phyloP scores from a whole-genome alignment of 2,888 invertebrate species.

The Petrophora chlorosata region DNA sequence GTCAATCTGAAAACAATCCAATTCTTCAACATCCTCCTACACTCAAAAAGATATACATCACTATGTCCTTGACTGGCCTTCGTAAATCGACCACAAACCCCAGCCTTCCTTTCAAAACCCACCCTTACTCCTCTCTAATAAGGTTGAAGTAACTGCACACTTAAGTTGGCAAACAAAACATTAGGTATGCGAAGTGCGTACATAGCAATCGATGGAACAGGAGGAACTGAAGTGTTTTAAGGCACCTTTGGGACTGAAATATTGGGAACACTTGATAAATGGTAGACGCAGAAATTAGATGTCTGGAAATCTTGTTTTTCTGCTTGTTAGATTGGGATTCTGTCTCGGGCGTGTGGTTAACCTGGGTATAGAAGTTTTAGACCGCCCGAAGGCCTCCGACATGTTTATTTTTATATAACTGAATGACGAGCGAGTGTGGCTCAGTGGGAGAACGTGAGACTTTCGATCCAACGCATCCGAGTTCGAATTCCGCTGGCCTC shows the following conservation, averaged over 20 bases:
- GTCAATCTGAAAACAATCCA: constrained; percentile 1
- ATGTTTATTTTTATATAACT: too few relatives aligned
- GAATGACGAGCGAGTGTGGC: too few relatives aligned
- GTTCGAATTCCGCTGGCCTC: too few relatives aligned
- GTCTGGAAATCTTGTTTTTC: too few relatives aligned
- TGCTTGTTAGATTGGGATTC: too few relatives aligned
- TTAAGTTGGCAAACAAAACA: constrained; percentile 22
- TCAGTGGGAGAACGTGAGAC: too few relatives aligned
- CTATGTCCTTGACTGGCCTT: constrained; percentile 54
- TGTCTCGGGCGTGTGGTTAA: too few relatives aligned
- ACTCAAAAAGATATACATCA: constrained; percentile 6
- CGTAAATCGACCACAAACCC: constrained; percentile 25
- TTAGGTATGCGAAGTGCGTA: constrained; percentile 63
- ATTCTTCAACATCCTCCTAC: constrained; percentile 1
- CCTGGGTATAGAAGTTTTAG: too few relatives aligned
- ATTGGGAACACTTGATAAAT: constrained; percentile 4
- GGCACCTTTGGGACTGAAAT: constrained; percentile 31
- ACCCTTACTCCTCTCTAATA: constrained; percentile 26
- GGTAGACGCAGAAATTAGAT: neutral
- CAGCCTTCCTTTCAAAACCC: constrained; percentile 19
- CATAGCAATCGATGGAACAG: constrained; percentile 61
- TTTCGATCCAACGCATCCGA: too few relatives aligned
- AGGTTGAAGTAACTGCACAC: constrained; percentile 18
- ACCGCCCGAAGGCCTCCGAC: too few relatives aligned
- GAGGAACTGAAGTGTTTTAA: constrained; percentile 36